These are phyloP conservation scores for Bujurquina vittata DNA, from an alignment of 2,113 vertebrate species.

Conservation along the genomic window DNA sequence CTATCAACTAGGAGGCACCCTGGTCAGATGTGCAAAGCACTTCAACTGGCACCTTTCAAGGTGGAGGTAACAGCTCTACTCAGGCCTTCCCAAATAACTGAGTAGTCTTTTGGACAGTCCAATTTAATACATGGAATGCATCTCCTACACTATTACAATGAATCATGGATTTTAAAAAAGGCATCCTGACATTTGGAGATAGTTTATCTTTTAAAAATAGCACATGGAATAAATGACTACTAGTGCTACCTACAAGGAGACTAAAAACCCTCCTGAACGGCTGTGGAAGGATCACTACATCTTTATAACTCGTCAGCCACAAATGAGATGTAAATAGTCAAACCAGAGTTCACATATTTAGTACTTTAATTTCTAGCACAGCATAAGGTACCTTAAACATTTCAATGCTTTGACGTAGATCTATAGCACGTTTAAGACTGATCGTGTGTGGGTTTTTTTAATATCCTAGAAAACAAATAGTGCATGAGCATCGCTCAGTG, in stretches of 20 bases:
- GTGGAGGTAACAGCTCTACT: no score
- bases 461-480: neutral
- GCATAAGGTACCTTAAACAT: no score
- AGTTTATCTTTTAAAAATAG: neutral
- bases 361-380: neutral
- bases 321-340: neutral
- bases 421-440: neutral
- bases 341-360: neutral
- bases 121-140: no score
- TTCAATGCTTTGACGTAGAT: neutral
- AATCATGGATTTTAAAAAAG: neutral
- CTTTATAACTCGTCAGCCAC: neutral
- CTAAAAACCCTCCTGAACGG: no score
- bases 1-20: neutral
- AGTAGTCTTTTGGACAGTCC: neutral
- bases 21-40: neutral
- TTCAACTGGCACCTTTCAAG: neutral
- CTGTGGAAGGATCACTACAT: neutral
- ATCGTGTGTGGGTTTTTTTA: neutral
- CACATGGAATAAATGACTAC: neutral
- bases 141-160: no score
- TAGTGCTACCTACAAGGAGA: neutral
- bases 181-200: neutral
- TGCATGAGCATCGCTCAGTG: constrained; percentile 13
- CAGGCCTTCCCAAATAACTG: neutral